A percentile compares a stretch with the other conserved stretches of the same genome.
phyloP scores from a whole-genome alignment of 1,140 invertebrate genomes.

The Drosophila nikananu region DNA sequence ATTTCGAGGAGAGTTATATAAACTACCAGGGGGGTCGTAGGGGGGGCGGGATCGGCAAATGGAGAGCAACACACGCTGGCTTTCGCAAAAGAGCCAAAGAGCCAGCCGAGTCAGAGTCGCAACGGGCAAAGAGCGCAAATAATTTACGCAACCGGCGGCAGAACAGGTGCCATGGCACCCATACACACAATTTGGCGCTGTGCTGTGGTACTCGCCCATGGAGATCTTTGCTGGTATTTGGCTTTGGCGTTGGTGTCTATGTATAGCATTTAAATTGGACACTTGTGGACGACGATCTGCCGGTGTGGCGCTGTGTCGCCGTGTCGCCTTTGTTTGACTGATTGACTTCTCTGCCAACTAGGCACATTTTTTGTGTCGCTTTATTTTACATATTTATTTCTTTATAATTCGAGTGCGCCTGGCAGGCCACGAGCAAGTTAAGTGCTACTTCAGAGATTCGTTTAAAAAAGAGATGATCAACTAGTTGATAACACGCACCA shows the following conservation, averaged over 20 bases:
- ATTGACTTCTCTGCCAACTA: constrained; percentile 59
- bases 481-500: not conserved
- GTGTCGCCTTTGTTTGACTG: constrained; percentile 13
- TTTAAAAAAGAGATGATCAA: constrained; percentile 6
- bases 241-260: constrained; percentile 4
- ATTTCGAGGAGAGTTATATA: constrained; percentile 23
- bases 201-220: constrained; percentile 1
- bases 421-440: constrained; percentile 59
- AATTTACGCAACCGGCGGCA: constrained; percentile 55
- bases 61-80: constrained; percentile 69
- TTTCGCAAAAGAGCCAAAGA: constrained; percentile 50
- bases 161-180: constrained; percentile 58
- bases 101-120: constrained; percentile 26
- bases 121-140: constrained; percentile 54
- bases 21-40: not conserved
- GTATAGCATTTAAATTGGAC: constrained; percentile 64
- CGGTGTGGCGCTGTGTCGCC: not conserved
- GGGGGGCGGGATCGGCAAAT: not conserved
- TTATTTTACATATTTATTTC: constrained; percentile 35
- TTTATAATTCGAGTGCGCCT: constrained; percentile 36
- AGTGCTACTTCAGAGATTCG: constrained; percentile 1
- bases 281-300: constrained; percentile 30
- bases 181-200: constrained; percentile 12
- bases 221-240: constrained; percentile 15
- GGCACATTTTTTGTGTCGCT: constrained; percentile 52